Conservation (phyloP, 1,140 invertebrate genomes). For the Drosophila orena region DNA sequence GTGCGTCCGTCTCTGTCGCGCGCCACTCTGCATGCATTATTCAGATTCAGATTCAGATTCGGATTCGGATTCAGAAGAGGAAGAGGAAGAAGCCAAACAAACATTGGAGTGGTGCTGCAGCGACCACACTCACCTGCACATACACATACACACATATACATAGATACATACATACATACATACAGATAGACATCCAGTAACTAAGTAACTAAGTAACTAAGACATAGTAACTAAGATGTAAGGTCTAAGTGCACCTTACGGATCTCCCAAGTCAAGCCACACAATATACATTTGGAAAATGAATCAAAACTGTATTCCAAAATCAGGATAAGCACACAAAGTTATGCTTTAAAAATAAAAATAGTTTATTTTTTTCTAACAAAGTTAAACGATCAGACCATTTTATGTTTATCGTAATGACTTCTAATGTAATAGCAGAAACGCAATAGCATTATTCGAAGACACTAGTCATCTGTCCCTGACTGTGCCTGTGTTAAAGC, state of each 20-base stretch:
- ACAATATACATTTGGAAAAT: no score
- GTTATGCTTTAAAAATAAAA: background rate
- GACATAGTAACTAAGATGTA: background rate
- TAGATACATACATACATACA: background rate
- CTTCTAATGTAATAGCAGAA: no score
- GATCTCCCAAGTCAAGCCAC: no score
- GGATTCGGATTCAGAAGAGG: slow-evolving; percentile 13
- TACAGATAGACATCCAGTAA: background rate
- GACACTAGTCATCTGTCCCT: background rate
- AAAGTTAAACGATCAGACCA: no score
- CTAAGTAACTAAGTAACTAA: background rate
- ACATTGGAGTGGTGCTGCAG: slow-evolving; percentile 10
- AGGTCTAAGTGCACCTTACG: no score
- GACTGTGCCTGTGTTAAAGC: slow-evolving; percentile 10
- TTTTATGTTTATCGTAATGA: no score
- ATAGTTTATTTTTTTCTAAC: no score
- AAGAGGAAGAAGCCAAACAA: slow-evolving; percentile 29
- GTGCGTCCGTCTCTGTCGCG: slow-evolving; percentile 25
- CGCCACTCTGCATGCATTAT: slow-evolving; percentile 43
- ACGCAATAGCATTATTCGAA: no score
- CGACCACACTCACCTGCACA: slow-evolving; percentile 1
- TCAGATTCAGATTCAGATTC: slow-evolving; percentile 33
- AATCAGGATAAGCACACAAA: no score
- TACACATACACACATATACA: background rate
- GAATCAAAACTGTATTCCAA: no score